Base-by-base conservation (phyloP, 30 jellyfish, hydroid and myxozoan genomes). In the Pelagia noctiluca region DNA sequence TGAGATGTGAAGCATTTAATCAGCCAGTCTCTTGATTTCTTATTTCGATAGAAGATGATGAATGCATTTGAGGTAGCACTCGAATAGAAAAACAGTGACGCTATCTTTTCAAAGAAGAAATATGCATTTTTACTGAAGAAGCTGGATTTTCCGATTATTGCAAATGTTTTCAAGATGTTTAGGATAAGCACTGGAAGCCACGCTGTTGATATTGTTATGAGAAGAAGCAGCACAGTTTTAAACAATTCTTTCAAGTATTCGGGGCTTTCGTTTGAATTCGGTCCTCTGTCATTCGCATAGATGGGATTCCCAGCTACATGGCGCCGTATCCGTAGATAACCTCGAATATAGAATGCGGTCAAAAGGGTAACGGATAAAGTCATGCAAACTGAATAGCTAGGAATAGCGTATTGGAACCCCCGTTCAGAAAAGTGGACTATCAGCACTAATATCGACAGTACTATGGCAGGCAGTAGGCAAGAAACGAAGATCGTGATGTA, bases 341-440 rank as follows among this genome's bases (percentile, higher is more conserved):
- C 75, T 21, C 37, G 3, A 5, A 64, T 63, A 53, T 75, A 69
- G 54, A 75, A 18, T 18, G 87, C 76, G 46, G 54, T 24, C n/a
- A n/a, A n/a, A n/a, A n/a, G n/a, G n/a, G n/a, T n/a, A n/a, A n/a
- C n/a, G n/a, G n/a, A n/a, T n/a, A n/a, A n/a, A n/a, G n/a, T n/a
- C n/a, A n/a, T n/a, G n/a, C n/a, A n/a, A n/a, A n/a, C n/a, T n/a
- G n/a, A n/a, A n/a, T n/a, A n/a, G n/a, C n/a, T n/a, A n/a, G n/a
- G n/a, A n/a, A n/a, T n/a, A n/a, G n/a, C n/a, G n/a, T n/a, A n/a
- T n/a, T n/a, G n/a, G n/a, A n/a, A n/a, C n/a, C n/a, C n/a, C n/a
- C n/a, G n/a, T n/a, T n/a, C n/a, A n/a, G n/a, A n/a, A n/a, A n/a
- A n/a, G n/a, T n/a, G n/a, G n/a, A n/a, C n/a, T n/a, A n/a, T n/a